phyloP scores from a whole-genome alignment of 2,888 invertebrate genomes.

The Caprella mutica region DNA sequence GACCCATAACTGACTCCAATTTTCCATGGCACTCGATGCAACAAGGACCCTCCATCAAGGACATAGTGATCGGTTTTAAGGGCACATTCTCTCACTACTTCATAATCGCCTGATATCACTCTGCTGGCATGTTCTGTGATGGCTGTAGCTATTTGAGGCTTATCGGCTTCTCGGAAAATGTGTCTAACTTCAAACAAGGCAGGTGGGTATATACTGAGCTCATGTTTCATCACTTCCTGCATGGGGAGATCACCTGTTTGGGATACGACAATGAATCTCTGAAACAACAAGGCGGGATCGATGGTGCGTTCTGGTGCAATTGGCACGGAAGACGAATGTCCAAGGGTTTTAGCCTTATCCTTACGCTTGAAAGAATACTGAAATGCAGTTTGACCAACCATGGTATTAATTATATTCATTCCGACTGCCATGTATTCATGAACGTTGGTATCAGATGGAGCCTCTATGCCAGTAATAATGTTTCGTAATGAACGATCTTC shows the following conservation, averaged over 20 bases:
- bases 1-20: neutral
- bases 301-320: slow-evolving; percentile 36
- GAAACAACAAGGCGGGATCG: slow-evolving; percentile 22
- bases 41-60: slow-evolving; percentile 1
- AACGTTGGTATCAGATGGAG: slow-evolving; percentile 16
- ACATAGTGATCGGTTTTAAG: neutral
- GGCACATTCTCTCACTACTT: neutral
- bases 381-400: slow-evolving; percentile 11
- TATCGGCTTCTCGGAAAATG: slow-evolving; percentile 12
- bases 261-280: slow-evolving; percentile 25
- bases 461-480: slow-evolving; percentile 15
- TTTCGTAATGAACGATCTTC: slow-evolving; percentile 7
- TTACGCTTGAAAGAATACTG: slow-evolving; percentile 15
- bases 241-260: slow-evolving; percentile 13
- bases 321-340: slow-evolving; percentile 18
- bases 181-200: slow-evolving; percentile 19
- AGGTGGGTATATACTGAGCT: slow-evolving; percentile 16
- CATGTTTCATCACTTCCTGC: slow-evolving; percentile 15
- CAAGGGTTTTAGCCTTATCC: slow-evolving; percentile 20
- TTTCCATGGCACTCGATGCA: neutral
- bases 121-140: no score
- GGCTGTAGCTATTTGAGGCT: slow-evolving; percentile 14
- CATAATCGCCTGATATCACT: neutral
- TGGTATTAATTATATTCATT: slow-evolving; percentile 14
- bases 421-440: slow-evolving; percentile 20